Base-by-base conservation (phyloP, 1,140 invertebrate genomes). In the Aphis gossypii region DNA sequence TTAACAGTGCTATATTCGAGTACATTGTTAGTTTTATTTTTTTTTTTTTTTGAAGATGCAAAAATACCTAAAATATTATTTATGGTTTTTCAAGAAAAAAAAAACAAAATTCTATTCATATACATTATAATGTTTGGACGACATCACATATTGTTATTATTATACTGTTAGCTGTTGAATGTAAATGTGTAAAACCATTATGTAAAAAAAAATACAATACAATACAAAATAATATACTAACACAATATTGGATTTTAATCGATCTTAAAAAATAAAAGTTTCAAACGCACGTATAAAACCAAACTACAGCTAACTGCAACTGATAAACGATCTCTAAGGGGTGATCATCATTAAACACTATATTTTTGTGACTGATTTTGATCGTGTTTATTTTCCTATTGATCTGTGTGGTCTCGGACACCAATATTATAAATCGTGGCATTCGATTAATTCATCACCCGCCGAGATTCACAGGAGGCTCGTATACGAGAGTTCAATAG, bases 361-460 rank as follows among this genome's bases (percentile, higher is more conserved):
- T 18, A 21, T 76, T n/a, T 35, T 14, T 20, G 38, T 41, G 48
- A 54, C 38, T 48, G 48, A 54, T 89, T 51, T 89, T 9, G 87
- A 54, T 38, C 48, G n/a, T 25, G n/a, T 54, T 89, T 38, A 6
- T 83, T 92, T 35, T 48, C 38, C 56, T 25, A 6, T n/a, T 92
- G 68, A 51, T 51, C 68, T 82, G 90, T 92, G 90, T 92, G 90
- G 90, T 92, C 68, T 92, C 56, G 35, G 56, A 68, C 25, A 90
- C 88, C 44, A 30, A 44, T 23, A 35, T 68, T 30, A 60, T 60
- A 76, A 68, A 90, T 60, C 41, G 56, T 23, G 51, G 41, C 20
- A 8, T 5, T 60, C 54, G 89, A 44, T 60, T 54, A 60, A 90
- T 90, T 56, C 90, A 82, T 92, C 90, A 48, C 90, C 90, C 90